Percentiles rank a stretch among this genome's conserved stretches.
Conservation (phyloP, 2,888 invertebrate species). For the Pseudoips prasinana region DNA sequence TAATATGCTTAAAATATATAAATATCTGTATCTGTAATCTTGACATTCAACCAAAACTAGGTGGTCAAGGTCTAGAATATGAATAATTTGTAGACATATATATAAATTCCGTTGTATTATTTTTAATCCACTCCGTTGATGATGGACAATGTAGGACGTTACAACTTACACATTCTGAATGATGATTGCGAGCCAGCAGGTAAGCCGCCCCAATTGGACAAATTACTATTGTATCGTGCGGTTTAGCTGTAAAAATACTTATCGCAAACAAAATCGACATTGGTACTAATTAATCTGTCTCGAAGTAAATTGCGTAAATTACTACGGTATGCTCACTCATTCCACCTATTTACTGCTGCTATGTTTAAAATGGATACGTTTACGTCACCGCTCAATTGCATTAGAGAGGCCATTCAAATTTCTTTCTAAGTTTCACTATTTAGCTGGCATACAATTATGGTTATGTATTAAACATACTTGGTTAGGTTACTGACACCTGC, state of each 20-base stretch:
- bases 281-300: conserved; percentile 9
- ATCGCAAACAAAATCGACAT: too few relatives aligned
- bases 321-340: conserved; percentile 16
- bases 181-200: conserved; percentile 14
- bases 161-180: conserved; percentile 5
- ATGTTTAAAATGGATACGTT: conserved; percentile 45
- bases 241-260: too few relatives aligned
- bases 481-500: too few relatives aligned
- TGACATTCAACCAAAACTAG: conserved; percentile 13
- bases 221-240: too few relatives aligned
- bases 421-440: conserved; percentile 19
- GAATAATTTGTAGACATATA: conserved; percentile 26
- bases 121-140: conserved; percentile 2
- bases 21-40: too few relatives aligned
- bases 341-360: conserved; percentile 21
- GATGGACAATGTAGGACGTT: conserved; percentile 16
- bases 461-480: too few relatives aligned
- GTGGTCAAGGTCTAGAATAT: conserved; percentile 31
- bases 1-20: too few relatives aligned
- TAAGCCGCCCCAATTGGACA: conserved; percentile 11
- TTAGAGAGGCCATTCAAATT: conserved; percentile 55
- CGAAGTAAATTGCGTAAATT: conserved; percentile 17
- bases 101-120: conserved; percentile 8
- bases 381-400: conserved; percentile 57
- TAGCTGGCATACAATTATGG: conserved; percentile 10